These are phyloP conservation scores for Mustelus asterias DNA, from an alignment of 2,113 vertebrate genomes.

Conservation along the genomic window DNA sequence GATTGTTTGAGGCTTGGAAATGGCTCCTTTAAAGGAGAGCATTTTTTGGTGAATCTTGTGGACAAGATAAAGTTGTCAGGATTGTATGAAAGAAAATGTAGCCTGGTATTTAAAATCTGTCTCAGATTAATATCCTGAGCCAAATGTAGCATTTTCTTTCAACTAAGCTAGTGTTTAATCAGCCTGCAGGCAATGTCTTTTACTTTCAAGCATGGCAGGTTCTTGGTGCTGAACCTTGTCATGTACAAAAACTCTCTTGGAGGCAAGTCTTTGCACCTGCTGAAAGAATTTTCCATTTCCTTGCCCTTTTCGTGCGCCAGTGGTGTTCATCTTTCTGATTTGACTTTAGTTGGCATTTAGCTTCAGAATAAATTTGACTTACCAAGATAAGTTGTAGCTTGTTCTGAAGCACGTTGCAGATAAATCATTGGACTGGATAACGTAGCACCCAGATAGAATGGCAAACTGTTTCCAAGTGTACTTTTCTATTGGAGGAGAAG, in stretches of 20 bases:
- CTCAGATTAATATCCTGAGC: not conserved
- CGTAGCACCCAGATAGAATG: not conserved
- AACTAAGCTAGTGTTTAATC: not conserved
- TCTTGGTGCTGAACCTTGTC: not conserved
- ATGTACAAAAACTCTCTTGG: not conserved
- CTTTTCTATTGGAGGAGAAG: not conserved
- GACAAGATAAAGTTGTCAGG: not conserved
- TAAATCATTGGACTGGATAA: not conserved
- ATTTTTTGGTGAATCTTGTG: not conserved
- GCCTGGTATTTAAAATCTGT: not conserved
- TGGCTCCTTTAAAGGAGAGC: not conserved
- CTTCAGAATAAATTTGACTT: not conserved
- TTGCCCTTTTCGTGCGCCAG: not conserved
- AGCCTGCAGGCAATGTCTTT: not conserved
- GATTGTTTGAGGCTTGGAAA: not conserved
- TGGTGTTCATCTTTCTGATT: not conserved
- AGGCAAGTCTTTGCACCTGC: not conserved
- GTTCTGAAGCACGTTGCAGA: not conserved
- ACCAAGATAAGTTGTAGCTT: not conserved
- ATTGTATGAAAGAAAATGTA: not conserved
- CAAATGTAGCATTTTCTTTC: not conserved
- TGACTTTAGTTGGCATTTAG: not conserved
- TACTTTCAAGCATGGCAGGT: not conserved
- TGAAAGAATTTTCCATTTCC: not conserved
- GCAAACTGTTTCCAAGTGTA: not conserved